phyloP scores from a whole-genome alignment of 37 sponge, comb jelly and placozoan genomes.

The Cladorhizidae sp. region DNA sequence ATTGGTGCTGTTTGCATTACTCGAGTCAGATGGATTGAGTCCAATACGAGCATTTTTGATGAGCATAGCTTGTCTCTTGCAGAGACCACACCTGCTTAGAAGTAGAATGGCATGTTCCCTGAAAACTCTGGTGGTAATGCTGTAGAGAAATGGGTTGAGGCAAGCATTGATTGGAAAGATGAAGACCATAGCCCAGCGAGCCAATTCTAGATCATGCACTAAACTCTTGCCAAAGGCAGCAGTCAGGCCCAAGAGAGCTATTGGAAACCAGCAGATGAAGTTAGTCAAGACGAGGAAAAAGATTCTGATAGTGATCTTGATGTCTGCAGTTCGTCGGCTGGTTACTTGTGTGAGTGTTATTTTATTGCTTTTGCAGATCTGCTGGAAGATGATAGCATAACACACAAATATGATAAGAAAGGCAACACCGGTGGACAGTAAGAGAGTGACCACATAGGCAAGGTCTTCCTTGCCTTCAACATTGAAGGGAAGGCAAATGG shows the following conservation, averaged over 20 bases:
- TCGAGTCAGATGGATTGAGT: not conserved
- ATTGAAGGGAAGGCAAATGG: conserved; percentile 72
- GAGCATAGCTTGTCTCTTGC: not conserved
- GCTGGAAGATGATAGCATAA: conserved; percentile 49
- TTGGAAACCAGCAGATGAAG: conserved; percentile 86
- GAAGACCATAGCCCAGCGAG: conserved; percentile 70
- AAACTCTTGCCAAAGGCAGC: conserved; percentile 48
- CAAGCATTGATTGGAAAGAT: conserved; percentile 86
- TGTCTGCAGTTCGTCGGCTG: conserved; percentile 1
- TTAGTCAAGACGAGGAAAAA: conserved; percentile 67
- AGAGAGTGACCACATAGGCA: conserved; percentile 47
- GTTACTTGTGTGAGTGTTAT: not conserved
- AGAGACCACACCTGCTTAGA: conserved; percentile 40
- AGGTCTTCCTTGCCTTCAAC: not conserved
- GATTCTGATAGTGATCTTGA: conserved; percentile 69
- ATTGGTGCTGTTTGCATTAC: not conserved
- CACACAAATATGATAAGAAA: conserved; percentile 46
- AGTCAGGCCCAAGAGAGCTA: conserved; percentile 71
- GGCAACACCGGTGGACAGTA: conserved; percentile 43
- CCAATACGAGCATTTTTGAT: not conserved
- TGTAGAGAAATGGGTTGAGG: conserved; percentile 82
- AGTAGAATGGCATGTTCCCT: conserved; percentile 41
- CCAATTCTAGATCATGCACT: conserved; percentile 17
- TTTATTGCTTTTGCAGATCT: conserved; percentile 7
- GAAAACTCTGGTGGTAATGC: conserved; percentile 64